Evolutionary conservation across 2,797 vertebrate species (phyloP), one percentile per base, ranked within the genome.

Genomic region (Apogon hyalosoma): DNA sequence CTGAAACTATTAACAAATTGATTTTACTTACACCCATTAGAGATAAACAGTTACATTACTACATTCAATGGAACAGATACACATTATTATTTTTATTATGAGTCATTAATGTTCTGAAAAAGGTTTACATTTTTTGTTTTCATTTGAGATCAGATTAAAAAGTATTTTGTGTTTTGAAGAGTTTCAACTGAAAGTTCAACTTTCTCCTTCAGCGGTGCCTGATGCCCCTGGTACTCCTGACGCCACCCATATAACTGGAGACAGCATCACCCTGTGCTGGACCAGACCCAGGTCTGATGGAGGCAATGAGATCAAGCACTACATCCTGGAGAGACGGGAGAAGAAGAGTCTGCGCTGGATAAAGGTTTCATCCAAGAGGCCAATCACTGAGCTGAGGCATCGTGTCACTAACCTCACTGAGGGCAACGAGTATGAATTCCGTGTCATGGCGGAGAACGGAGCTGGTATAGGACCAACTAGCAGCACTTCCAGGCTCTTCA

Each of bases 381-480:
- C 97, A 16, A 98, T 99, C 87, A 94, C 94, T 28, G 98, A 99
- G 86, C 95, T 96, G 4, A 95, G 98, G 84, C 93, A 94, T 77
- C 96, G 96, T 86, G 96, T 98, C 83, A 96, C 94, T 48, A 93
- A 96, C 63, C 95, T 99, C 52, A 96, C 93, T 2, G 96, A 99
- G 90, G 96, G 96, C 79, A 96, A 99, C 36, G 98, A 99, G 72
- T 99, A 99, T 40, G 98, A 99, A 87, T 99, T 99, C 95, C 97
- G 95, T 2, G 95, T 99, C 74, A 96, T 98, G 95, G 97, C 98
- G 83, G 98, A 99, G 94, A 99, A 99, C 0, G 94, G 94, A 7
- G 98, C 97, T 39, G 98, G 98, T 13, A 64, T 97, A 1, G 97
- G 98, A 80, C 96, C 96, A 21, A 77, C 96, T 67, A 99, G 98